Base-by-base conservation (phyloP, 2,888 invertebrate genomes). In the Altica lythri region DNA sequence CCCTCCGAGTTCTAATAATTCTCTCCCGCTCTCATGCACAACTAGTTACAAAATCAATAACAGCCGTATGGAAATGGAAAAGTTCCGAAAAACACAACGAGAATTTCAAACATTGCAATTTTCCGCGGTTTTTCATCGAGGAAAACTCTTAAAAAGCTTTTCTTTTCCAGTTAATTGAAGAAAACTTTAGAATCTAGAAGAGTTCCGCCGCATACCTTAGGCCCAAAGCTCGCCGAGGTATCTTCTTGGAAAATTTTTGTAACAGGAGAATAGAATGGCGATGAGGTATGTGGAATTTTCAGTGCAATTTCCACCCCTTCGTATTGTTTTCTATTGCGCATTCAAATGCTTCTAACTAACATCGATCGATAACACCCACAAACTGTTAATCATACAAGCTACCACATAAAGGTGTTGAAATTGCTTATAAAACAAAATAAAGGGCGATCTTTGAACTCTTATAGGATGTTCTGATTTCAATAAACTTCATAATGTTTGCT, bases 211-310 rank as follows among this genome's bases (percentile, higher is more conserved):
- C 53, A 27, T 44, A 48, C 52, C 54, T 55, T 60, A 46, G 13
- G 42, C 49, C 54, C 35, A 60, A 60, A 60, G 53, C 53, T 53
- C 42, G 48, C 14, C 55, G 55, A 60, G 60, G 60, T 60, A 60
- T 60, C 60, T 60, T 60, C 60, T 55, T 42, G 57, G 60, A 50
- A 60, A 58, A 58, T 53, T 55, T 53, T 47, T 34, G 34, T 22
- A 58, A 8, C 46, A 53, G 60, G 60, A 55, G 47, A 18, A 19
- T 45, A 60, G 38, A 22, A 57, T 16, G 4, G 4, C 8, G 18
- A 1, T 9, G 18, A 17, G 57, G 43, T 53, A 34, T 4, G 29
- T 2, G 43, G 46, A 18, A 29, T 52, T 57, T 57, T 19, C 57
- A 46, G 38, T 8, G n/a, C n/a, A 44, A 44, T 52, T 44, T 52